phyloP scores from a whole-genome alignment of 2,113 vertebrate genomes.

The Ptilorrhoa leucosticta region DNA sequence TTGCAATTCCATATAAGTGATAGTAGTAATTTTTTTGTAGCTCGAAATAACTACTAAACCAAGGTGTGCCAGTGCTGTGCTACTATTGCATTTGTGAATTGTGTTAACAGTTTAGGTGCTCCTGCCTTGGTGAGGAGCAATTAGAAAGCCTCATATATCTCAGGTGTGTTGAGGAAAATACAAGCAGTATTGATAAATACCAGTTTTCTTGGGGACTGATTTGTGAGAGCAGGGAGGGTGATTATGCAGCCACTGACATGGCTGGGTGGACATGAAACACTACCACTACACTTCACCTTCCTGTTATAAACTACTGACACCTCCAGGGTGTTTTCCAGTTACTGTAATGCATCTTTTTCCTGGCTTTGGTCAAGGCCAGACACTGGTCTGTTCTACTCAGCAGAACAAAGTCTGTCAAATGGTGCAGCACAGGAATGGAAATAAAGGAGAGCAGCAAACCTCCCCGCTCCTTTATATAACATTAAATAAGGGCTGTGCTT shows the following conservation, averaged over 20 bases:
- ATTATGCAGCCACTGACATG: not conserved
- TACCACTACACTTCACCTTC: not conserved
- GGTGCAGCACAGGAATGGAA: not conserved
- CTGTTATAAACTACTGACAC: not conserved
- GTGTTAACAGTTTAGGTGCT: not conserved
- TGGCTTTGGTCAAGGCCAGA: not conserved
- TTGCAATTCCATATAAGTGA: not conserved
- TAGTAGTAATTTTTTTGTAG: not conserved
- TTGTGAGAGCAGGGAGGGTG: not conserved
- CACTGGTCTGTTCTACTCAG: not conserved
- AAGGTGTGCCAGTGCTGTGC: not conserved
- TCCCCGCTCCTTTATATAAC: rapidly evolving
- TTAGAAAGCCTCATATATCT: not conserved
- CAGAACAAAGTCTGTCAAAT: not conserved
- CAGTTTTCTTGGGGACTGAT: not conserved
- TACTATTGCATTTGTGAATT: not conserved
- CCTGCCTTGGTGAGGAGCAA: not conserved
- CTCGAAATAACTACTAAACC: not conserved
- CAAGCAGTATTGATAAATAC: not conserved
- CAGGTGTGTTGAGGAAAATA: not conserved
- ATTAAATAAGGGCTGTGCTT: not conserved
- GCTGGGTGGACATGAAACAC: not conserved
- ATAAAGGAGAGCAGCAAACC: not conserved
- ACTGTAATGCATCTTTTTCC: not conserved
- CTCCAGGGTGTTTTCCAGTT: not conserved